Evolutionary conservation across 2,113 vertebrate species (phyloP).

Genomic region (Azemiops feae): DNA sequence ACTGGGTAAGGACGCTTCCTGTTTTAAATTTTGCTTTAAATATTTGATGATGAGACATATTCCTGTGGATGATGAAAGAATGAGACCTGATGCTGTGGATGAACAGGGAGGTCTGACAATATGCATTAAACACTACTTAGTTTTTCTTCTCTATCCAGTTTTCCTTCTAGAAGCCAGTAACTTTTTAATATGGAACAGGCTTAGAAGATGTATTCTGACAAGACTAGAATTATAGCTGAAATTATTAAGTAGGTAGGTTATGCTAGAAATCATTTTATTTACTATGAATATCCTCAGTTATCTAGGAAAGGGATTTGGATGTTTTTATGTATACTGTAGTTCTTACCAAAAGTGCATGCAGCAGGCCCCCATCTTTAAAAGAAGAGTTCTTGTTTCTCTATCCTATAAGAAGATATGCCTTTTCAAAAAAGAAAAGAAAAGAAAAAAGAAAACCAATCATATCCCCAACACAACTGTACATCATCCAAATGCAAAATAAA

Average conservation of each 20-base stretch:
- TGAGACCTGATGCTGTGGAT: not conserved
- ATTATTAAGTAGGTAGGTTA: not conserved
- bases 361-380: not conserved
- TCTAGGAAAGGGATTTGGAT: not conserved
- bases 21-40: not conserved
- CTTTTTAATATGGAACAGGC: not conserved
- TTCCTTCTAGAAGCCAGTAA: not conserved
- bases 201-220: not conserved
- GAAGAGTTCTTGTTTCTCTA: not conserved
- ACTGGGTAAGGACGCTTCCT: slow-evolving; percentile 77
- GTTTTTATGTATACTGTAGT: not conserved
- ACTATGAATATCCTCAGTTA: not conserved
- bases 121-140: not conserved
- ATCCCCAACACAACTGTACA: not conserved
- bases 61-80: not conserved
- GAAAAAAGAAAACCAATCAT: not conserved
- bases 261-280: not conserved
- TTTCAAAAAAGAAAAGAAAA: not conserved
- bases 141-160: not conserved
- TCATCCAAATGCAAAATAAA: not conserved
- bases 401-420: not conserved
- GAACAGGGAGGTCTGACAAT: accelerated
- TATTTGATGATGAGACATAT: not conserved
- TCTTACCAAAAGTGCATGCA: not conserved
- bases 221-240: not conserved